Evolutionary conservation across 37 sponge, comb jelly and placozoan genomes (phyloP), one percentile per base, ranked within the genome.

Genomic region (Haliclona indistincta): DNA sequence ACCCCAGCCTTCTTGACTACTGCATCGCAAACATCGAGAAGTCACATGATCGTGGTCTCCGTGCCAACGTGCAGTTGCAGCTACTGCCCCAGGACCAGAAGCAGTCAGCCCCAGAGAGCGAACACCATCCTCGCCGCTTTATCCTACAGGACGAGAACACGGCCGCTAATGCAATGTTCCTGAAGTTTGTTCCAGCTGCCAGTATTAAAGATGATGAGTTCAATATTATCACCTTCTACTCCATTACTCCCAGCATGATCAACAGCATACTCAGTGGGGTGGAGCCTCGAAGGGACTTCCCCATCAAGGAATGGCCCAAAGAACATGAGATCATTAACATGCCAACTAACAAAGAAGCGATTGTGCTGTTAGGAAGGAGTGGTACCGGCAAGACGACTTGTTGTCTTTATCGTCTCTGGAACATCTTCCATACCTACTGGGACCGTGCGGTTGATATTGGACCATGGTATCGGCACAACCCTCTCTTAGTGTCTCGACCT

Each of bases 321-420:
- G 94, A 93, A 62, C 81, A 86, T 68, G 94, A 88, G n/a, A 89
- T 89, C 56, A 89, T 93, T 34, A 82, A 78, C 58, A 42, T 71
- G 54, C 10, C 42, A 2, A 28, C 56, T 2, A 66, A 74, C 17
- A 38, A 32, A 36, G 74, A 56, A 15, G 56, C 86, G 7, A 83
- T 88, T 44, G 65, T 93, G 35, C 82, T 93, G 8, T 74, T 93
- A 15, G 93, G 93, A 11, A 55, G 93, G 39, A 93, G 93, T 84
- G 93, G 91, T 0, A 93, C 94, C 37, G 94, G 94, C 2, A 89
- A 88, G 73, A 89, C 90, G 2, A 93, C 94, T 2, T 88, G 91
- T 70, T 93, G 94, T 73, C 68, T 93, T 4, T 93, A 93, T 66
- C 65, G 87, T 0, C 72, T 93, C 0, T 93, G 94, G 94, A 81